Percentiles rank a stretch among this genome's conserved stretches.
phyloP scores from a whole-genome alignment of 1,140 invertebrate genomes.

The Solenopsis fugax region DNA sequence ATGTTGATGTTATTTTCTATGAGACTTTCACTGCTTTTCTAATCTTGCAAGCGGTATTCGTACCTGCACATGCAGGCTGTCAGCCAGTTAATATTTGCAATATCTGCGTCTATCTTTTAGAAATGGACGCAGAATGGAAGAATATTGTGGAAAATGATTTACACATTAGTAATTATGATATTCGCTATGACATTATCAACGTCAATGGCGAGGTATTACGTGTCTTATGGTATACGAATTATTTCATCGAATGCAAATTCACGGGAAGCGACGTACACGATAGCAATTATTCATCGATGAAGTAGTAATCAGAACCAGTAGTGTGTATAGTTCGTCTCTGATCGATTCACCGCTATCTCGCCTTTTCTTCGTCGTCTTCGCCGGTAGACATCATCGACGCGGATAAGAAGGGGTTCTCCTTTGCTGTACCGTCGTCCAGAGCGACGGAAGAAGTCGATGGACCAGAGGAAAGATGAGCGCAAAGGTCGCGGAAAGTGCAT shows the following conservation, averaged over 20 bases:
- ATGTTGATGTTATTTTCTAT: background rate
- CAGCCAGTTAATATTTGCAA: conserved; percentile 10
- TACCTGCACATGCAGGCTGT: background rate
- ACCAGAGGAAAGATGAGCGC: conserved; percentile 60
- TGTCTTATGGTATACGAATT: conserved; percentile 4
- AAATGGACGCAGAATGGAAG: background rate
- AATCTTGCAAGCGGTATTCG: background rate
- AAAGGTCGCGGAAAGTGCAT: conserved; percentile 77
- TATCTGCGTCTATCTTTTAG: background rate
- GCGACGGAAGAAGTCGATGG: conserved; percentile 47
- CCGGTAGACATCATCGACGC: conserved; percentile 32
- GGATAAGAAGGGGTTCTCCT: conserved; percentile 51
- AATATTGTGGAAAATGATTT: conserved; percentile 15
- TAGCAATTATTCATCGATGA: conserved; percentile 70
- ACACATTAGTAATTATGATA: conserved; percentile 25
- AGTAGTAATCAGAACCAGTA: conserved; percentile 49
- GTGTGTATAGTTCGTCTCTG: conserved; percentile 50
- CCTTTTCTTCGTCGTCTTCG: conserved; percentile 45
- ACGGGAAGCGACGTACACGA: conserved; percentile 57
- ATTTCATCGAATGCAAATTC: conserved; percentile 48
- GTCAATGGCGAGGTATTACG: conserved; percentile 20
- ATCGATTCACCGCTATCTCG: conserved; percentile 31
- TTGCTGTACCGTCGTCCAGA: conserved; percentile 20
- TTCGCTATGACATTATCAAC: conserved; percentile 19
- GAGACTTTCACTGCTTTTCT: background rate